A percentile compares a stretch with the other conserved stretches of the same genome.
Evolutionary conservation across 2,888 invertebrate species (phyloP).

Genomic region (Mamestra brassicae): DNA sequence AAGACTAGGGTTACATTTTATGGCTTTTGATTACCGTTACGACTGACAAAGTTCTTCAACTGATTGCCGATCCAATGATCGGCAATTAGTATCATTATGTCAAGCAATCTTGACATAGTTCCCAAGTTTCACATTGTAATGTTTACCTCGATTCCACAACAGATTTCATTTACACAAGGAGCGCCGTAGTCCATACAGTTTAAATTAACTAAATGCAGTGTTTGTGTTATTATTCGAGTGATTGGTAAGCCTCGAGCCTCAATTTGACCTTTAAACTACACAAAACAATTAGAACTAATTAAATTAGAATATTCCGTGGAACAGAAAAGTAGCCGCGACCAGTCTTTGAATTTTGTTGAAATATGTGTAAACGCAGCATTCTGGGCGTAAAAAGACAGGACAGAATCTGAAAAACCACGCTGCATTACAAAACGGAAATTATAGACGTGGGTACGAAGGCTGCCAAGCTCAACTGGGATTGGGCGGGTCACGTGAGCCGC

Average conservation of each 20-base stretch:
- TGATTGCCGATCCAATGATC: too few relatives aligned
- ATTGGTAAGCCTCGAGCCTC: slow-evolving; percentile 25
- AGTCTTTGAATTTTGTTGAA: not conserved
- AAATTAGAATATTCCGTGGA: slow-evolving; percentile 35
- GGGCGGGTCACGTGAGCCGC: too few relatives aligned
- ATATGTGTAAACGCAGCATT: not conserved
- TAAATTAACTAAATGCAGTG: slow-evolving; percentile 53
- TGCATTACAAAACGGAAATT: too few relatives aligned
- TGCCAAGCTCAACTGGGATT: too few relatives aligned
- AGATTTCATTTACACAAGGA: slow-evolving; percentile 35
- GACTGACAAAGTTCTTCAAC: too few relatives aligned
- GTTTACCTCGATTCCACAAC: not conserved
- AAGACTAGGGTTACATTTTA: too few relatives aligned
- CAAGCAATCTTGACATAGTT: too few relatives aligned
- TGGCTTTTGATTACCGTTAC: too few relatives aligned
- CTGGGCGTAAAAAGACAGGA: too few relatives aligned
- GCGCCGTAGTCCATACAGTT: slow-evolving; percentile 29
- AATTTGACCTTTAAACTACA: slow-evolving; percentile 22
- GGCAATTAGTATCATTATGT: too few relatives aligned
- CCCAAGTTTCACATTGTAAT: not conserved
- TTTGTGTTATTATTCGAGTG: slow-evolving; percentile 45
- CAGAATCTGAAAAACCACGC: too few relatives aligned
- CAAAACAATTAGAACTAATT: slow-evolving; percentile 32
- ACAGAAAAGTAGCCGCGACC: not conserved
- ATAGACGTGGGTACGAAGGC: too few relatives aligned